Evolutionary conservation across 2,888 invertebrate species (phyloP), one percentile per base, ranked within the genome.

Genomic region (Pterobdella sp.): DNA sequence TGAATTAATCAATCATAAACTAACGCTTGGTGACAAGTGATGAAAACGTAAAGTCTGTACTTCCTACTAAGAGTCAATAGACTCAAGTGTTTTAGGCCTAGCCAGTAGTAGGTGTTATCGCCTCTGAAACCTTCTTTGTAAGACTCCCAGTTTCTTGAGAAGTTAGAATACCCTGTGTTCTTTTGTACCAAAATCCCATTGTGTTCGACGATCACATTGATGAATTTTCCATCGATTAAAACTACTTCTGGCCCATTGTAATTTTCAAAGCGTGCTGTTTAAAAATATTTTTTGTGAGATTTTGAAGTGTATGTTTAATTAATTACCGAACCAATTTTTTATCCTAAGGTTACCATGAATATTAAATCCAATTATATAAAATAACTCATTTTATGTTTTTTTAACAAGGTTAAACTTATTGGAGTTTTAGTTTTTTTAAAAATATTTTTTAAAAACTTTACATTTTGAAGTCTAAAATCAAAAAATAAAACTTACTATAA

Each of bases 91-190:
- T 63, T 7, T n/a, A 63, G 63, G 7, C 63, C 63, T 7, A 63
- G n/a, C 63, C 63, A 63, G n/a, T 63, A 63, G 63, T 63, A 14
- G 31, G 7, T 29, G 14, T 14, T 26, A n/a, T n/a, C n/a, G 63
- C 10, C n/a, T 63, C 63, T 26, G 63, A 63, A 63, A 10, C 63
- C 63, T 26, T 63, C n/a, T 63, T 63, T n/a, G 63, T 14, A 63
- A 26, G 63, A 63, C 10, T 7, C 26, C 63, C 63, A 63, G 63
- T 63, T 63, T 22, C 63, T 22, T 7, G 7, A 14, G 63, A 63
- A 63, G 31, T 63, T 63, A 29, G 7, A 7, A n/a, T n/a, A n/a
- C 7, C 63, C 26, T 14, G 10, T n/a, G 7, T 10, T 29, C 26
- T 63, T 22, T n/a, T 63, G 63, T 26, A 63, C 63, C n/a, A 63